These are phyloP conservation scores for Strigamia maritima DNA, from an alignment of 2,888 invertebrate species.

Conservation along the genomic window DNA sequence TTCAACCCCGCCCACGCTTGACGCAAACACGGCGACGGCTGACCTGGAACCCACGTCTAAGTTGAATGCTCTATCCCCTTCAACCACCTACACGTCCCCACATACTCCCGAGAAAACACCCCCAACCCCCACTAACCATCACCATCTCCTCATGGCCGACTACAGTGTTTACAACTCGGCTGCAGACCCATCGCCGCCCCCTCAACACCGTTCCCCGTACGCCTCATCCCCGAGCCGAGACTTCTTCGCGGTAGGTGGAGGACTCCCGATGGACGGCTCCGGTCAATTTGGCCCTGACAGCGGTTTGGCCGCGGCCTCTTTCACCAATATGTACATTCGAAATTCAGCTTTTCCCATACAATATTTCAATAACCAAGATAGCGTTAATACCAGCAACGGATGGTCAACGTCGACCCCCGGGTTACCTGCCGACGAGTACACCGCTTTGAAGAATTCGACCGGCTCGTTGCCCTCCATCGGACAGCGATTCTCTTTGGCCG, in stretches of 20 bases:
- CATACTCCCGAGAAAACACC: not conserved
- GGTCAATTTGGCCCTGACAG: not conserved
- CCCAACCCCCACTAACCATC: not conserved
- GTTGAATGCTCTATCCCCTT: not conserved
- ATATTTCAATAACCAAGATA: not conserved
- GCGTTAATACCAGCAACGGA: not conserved
- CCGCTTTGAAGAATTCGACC: not conserved
- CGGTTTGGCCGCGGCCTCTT: not conserved
- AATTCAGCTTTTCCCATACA: not conserved
- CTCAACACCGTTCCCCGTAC: not conserved
- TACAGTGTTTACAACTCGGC: not conserved
- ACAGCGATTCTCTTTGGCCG: not conserved
- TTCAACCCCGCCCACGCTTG: not conserved
- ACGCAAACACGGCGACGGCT: not conserved
- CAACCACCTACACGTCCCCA: not conserved
- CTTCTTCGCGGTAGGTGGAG: not conserved
- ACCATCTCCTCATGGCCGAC: not conserved
- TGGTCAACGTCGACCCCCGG: not conserved
- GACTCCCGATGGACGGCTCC: not conserved
- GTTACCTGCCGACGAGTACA: constrained; percentile 4
- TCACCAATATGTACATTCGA: not conserved
- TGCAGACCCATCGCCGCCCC: not conserved
- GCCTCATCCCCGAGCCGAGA: not conserved
- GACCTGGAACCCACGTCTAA: not conserved
- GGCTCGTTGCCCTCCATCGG: not conserved